These are phyloP conservation scores for Gonioctena quinquepunctata DNA, from an alignment of 1,140 invertebrate genomes.

Conservation along the genomic window DNA sequence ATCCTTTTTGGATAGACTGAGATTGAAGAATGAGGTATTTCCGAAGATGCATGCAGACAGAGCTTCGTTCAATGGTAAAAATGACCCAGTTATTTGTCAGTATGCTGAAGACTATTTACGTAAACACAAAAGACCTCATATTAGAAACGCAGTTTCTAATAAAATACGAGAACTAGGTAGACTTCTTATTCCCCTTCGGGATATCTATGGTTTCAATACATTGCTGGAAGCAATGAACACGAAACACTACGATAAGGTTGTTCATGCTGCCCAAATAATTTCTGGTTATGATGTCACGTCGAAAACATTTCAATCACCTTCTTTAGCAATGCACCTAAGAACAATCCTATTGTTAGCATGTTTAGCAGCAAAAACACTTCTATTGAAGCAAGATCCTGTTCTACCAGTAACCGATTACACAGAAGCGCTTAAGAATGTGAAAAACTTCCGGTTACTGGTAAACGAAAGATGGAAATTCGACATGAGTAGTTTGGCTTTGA, in stretches of 20 bases:
- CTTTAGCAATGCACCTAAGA: slow-evolving; percentile 27
- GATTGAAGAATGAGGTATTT: slow-evolving; percentile 27
- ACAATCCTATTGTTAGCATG: slow-evolving; percentile 21
- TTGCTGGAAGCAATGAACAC: slow-evolving; percentile 14
- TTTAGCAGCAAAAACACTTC: slow-evolving; percentile 11
- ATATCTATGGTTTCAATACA: slow-evolving; percentile 4
- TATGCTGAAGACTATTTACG: slow-evolving; percentile 8
- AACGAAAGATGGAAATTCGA: slow-evolving; percentile 26
- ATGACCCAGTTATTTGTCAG: slow-evolving; percentile 11
- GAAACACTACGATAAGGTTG: slow-evolving; percentile 13
- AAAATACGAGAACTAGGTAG: slow-evolving; percentile 19
- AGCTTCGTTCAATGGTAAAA: slow-evolving; percentile 15
- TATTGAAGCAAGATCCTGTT: slow-evolving; percentile 25
- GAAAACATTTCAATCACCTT: slow-evolving; percentile 26
- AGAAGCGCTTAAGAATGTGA: slow-evolving; percentile 25
- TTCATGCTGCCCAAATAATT: slow-evolving; percentile 8
- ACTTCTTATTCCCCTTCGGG: slow-evolving; percentile 10
- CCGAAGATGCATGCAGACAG: slow-evolving; percentile 21
- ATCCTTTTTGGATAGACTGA: slow-evolving; percentile 19
- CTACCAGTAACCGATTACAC: slow-evolving; percentile 19
- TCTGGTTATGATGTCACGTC: slow-evolving; percentile 17
- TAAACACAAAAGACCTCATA: slow-evolving; percentile 8
- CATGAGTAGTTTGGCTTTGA: slow-evolving; percentile 29
- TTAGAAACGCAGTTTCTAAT: slow-evolving; percentile 15
- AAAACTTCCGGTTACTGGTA: slow-evolving; percentile 21